Evolutionary conservation across 2,888 invertebrate genomes (phyloP), one percentile per base, ranked within the genome.

Genomic region (Tortrix viridana): DNA sequence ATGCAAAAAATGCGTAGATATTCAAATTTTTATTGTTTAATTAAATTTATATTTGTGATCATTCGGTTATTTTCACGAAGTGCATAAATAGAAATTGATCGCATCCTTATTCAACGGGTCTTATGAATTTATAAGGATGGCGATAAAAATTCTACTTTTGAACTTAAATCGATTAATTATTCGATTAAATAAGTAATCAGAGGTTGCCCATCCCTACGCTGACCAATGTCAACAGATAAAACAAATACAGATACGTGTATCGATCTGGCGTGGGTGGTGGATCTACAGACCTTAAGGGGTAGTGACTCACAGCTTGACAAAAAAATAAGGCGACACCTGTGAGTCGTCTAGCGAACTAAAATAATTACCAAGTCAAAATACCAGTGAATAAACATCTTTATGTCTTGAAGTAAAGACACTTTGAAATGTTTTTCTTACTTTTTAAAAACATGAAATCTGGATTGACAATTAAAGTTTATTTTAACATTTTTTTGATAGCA

Each of bases 201-300:
- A 18, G 16, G 12, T 7, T 6, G 19, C 56, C 38, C 62, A 62
- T 1, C 62, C 22, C 62, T 57, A 62, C 37, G 32, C 20, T 16
- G 18, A 18, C 19, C 52, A 53, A 75, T 76, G 77, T 77, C 77
- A 77, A 75, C 72, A 71, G 72, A 72, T 53, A 53, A 63, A 63
- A 63, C 41, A 63, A 63, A 63, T 58, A 63, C 50, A 47, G 58
- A 63, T 58, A 63, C 58, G 53, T 22, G 57, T 48, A 63, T 58
- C 63, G 63, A 63, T 44, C 43, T 32, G 7, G 53, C 19, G 62
- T 63, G 63, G 58, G 63, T 52, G 57, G 20, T 14, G 5, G 37
- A 44, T 49, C 53, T n/a, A n/a, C 20, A 20, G 48, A 52, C 18
- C 38, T 41, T 20, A 57, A 16, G 43, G 49, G 43, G 44, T 18